Evolutionary conservation across 2,113 vertebrate species (phyloP).

Genomic region (Coptodon bakossiorum): DNA sequence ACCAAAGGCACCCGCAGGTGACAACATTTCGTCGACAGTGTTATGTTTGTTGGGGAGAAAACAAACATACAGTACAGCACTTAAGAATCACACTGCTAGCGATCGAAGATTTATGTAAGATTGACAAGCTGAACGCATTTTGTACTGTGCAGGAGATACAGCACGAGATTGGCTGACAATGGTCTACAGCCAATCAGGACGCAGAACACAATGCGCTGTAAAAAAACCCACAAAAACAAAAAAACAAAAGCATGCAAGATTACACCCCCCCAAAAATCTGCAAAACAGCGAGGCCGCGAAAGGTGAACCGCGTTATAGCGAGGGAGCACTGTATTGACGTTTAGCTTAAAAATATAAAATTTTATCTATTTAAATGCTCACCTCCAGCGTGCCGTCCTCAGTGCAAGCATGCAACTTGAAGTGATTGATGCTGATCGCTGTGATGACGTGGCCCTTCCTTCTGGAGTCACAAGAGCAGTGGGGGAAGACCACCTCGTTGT

Average conservation of each 20-base stretch:
- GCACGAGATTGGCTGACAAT: neutral
- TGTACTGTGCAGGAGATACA: neutral
- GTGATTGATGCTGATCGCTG: slow-evolving; percentile 91
- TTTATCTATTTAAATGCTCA: slow-evolving; percentile 20
- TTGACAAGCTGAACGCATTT: neutral
- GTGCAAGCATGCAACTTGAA: slow-evolving; percentile 96
- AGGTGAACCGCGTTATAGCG: neutral
- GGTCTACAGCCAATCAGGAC: accelerated
- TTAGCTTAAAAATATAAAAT: neutral
- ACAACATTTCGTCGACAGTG: accelerated
- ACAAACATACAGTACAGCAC: neutral
- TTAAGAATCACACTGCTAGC: neutral
- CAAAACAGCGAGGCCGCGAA: neutral
- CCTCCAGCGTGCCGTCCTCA: slow-evolving; percentile 92
- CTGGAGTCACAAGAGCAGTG: slow-evolving; percentile 96
- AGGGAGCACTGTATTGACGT: neutral
- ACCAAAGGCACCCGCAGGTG: accelerated
- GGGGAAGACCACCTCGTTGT: slow-evolving; percentile 92
- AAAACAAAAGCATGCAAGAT: neutral
- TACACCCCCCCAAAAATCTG: neutral
- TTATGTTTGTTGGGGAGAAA: neutral
- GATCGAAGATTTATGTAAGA: neutral
- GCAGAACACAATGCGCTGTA: neutral
- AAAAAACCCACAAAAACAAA: neutral
- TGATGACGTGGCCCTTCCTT: slow-evolving; percentile 91